phyloP scores from a whole-genome alignment of 2,113 vertebrate genomes.

The Platanista minor region DNA sequence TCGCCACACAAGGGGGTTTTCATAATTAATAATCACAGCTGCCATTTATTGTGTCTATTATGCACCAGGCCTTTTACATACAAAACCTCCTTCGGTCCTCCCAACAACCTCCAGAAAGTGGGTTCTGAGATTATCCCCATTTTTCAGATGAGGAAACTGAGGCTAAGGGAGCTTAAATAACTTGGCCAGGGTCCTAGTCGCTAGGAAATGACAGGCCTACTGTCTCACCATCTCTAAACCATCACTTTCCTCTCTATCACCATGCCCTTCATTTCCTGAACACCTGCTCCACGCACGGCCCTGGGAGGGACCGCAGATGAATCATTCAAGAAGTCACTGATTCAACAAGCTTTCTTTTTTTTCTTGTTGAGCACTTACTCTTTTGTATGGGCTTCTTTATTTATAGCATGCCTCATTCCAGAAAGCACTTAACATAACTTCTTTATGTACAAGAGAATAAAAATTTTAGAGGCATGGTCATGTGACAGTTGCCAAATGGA shows the following conservation, averaged over 20 bases:
- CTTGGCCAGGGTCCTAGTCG: neutral
- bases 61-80: neutral
- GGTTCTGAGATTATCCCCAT: neutral
- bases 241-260: neutral
- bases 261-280: constrained; percentile 46
- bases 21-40: neutral
- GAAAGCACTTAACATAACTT: neutral
- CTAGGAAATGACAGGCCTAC: neutral
- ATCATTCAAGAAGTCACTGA: constrained; percentile 49
- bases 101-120: neutral
- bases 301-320: neutral
- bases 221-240: neutral
- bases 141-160: neutral
- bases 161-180: neutral
- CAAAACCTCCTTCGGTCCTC: neutral
- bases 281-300: constrained; percentile 49
- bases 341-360: neutral
- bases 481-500: neutral
- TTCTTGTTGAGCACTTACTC: neutral
- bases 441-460: neutral
- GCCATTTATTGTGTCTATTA: neutral
- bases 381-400: neutral
- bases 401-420: constrained; percentile 19
- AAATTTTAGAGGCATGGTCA: neutral
- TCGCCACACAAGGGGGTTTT: neutral